A percentile compares a stretch with the other conserved stretches of the same genome.
phyloP scores from a whole-genome alignment of 2,797 vertebrate genomes.

The Buphagus erythrorhynchus region DNA sequence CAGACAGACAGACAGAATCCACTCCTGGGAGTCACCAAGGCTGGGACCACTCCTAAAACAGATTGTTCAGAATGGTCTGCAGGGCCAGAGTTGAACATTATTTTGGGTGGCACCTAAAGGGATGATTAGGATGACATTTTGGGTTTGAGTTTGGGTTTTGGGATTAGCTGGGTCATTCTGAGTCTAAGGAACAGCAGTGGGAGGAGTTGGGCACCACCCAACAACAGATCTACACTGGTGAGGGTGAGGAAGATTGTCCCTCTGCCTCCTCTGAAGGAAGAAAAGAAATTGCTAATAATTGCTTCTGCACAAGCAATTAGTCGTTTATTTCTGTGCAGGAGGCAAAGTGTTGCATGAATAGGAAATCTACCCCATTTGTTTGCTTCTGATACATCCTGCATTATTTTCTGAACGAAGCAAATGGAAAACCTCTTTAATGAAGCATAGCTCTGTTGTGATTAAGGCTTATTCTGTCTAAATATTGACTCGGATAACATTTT shows the following conservation, averaged over 20 bases:
- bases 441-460: slow-evolving; percentile 73
- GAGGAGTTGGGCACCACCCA: not conserved
- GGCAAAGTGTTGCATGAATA: not conserved
- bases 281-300: not conserved
- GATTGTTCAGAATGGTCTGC: not conserved
- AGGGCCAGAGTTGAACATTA: fast-evolving
- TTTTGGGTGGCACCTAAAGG: not conserved
- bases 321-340: slow-evolving; percentile 12
- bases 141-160: no score
- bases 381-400: slow-evolving; percentile 19
- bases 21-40: not conserved
- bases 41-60: not conserved
- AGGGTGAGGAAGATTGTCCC: not conserved
- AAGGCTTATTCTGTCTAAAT: slow-evolving; percentile 76
- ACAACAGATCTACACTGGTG: fast-evolving
- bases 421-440: slow-evolving; percentile 77
- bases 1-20: not conserved
- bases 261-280: not conserved
- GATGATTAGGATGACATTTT: not conserved
- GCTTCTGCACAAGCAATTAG: not conserved
- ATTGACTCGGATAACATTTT: slow-evolving; percentile 76
- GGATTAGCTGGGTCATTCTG: no score
- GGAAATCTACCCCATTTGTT: slow-evolving; percentile 21
- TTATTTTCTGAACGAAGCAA: slow-evolving; percentile 49
- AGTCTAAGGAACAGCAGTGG: not conserved